Evolutionary conservation across 92 coral and sea anemone species (phyloP).

Genomic region (Nematostella vectensis): DNA sequence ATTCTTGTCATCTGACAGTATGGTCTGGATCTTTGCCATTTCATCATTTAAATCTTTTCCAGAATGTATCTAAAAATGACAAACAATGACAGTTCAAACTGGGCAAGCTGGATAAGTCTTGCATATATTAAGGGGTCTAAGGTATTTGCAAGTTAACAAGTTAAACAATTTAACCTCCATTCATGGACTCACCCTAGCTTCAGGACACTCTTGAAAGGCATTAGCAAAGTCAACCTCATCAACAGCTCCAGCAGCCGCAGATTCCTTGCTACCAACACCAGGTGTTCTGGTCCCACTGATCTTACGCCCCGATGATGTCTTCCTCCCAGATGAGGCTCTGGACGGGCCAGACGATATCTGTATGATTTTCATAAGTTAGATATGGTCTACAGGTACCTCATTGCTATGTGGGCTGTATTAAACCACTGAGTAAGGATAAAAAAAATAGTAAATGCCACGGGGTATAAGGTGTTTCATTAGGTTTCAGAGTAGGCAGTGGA

Average conservation of each 20-base stretch:
- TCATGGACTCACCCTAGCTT: constrained; percentile 66
- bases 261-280: constrained; percentile 3
- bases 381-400: too few relatives aligned
- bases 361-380: too few relatives aligned
- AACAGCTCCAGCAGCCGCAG: constrained; percentile 88
- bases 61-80: constrained; percentile 52
- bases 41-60: constrained; percentile 78
- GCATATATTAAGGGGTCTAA: neutral
- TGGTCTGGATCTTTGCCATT: constrained; percentile 66
- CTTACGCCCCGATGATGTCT: constrained; percentile 52
- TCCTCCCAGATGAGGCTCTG: constrained; percentile 48
- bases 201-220: constrained; percentile 79
- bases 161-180: too few relatives aligned
- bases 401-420: too few relatives aligned
- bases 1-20: constrained; percentile 74
- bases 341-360: constrained; percentile 49
- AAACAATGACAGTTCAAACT: too few relatives aligned
- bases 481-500: too few relatives aligned
- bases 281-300: constrained; percentile 23
- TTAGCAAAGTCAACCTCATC: constrained; percentile 89
- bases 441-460: too few relatives aligned
- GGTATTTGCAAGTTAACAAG: too few relatives aligned
- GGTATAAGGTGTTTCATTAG: too few relatives aligned
- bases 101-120: too few relatives aligned
- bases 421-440: too few relatives aligned